phyloP scores from a whole-genome alignment of 2,888 invertebrate species.

The Drosophila atripex region DNA sequence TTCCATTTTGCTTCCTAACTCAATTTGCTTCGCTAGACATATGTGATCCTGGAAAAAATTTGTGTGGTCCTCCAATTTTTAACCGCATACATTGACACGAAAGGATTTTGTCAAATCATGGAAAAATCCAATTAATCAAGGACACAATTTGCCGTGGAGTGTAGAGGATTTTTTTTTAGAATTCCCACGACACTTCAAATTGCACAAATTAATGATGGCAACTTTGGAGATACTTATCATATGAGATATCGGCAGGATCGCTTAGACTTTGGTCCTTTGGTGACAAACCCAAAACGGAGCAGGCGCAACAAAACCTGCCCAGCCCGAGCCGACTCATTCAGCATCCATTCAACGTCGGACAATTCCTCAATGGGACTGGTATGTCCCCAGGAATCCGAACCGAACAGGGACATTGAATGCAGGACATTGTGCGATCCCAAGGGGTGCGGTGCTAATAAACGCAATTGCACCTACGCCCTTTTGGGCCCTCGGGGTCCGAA shows the following conservation, averaged over 20 bases:
- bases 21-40: background rate
- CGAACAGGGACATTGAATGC: constrained; percentile 6
- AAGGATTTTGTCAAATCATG: constrained; percentile 59
- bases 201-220: constrained; percentile 51
- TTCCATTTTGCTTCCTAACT: background rate
- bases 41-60: background rate
- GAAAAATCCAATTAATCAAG: constrained; percentile 65
- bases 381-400: constrained; percentile 24
- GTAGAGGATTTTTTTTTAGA: background rate
- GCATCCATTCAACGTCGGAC: constrained; percentile 52
- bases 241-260: constrained; percentile 20
- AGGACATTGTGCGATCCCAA: constrained; percentile 34
- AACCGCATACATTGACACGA: constrained; percentile 56
- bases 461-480: constrained; percentile 80
- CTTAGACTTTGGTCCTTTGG: constrained; percentile 17
- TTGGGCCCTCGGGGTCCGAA: constrained; percentile 42
- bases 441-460: constrained; percentile 79
- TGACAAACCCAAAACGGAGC: constrained; percentile 58
- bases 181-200: constrained; percentile 65
- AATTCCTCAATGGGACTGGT: constrained; percentile 59
- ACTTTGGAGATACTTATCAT: constrained; percentile 39
- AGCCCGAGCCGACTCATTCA: constrained; percentile 49
- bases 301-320: constrained; percentile 53
- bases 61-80: constrained; percentile 64
- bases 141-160: constrained; percentile 6